Evolutionary conservation across 2,888 invertebrate genomes (phyloP), one percentile per base, ranked within the genome.

Genomic region (Drosophila greeni): DNA sequence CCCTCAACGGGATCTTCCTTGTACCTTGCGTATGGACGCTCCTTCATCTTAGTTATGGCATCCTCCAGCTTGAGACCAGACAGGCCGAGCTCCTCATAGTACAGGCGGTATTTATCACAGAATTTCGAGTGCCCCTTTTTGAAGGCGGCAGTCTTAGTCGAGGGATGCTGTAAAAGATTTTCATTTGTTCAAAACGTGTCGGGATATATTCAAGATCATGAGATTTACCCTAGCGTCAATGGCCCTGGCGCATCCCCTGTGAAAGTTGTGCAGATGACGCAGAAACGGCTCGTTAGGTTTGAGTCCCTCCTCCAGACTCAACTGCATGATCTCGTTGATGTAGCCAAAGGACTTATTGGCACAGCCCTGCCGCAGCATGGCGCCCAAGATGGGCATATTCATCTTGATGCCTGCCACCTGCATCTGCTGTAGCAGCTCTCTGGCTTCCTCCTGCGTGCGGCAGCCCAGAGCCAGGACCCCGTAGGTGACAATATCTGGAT

Each of bases 391-490:
- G 87, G 93, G 91, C 53, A 91, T 90, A 86, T 96, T 97, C 40
- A 94, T 88, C 79, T 95, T 91, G 53, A 93, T 91, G 61, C 92
- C 91, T 66, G 92, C 90, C 47, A 90, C 90, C 57, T 92, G 90
- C 93, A 98, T 94, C 85, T 94, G 92, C 34, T 89, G 86, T 0
- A 97, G 84, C 9, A 97, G 90, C 73, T 92, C 89, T 49, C 90
- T 87, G 5, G 94, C 95, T 76, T 92, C 91, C 31, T 91, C 90
- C 73, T 91, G 90, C 6, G 90, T 92, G 64, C 88, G 89, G 87
- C 97, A 97, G 12, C 94, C 92, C 80, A 97, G 88, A 0, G 97
- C 94, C 64, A 98, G 88, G 2, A 94, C 93, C 40, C 97, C 97
- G 90, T 94, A 98, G 0, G 97, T 97, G 76, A 95, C 91, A 74